These are phyloP conservation scores for Probaryconus sp. DNA, from an alignment of 1,140 invertebrate genomes.

Conservation along the genomic window DNA sequence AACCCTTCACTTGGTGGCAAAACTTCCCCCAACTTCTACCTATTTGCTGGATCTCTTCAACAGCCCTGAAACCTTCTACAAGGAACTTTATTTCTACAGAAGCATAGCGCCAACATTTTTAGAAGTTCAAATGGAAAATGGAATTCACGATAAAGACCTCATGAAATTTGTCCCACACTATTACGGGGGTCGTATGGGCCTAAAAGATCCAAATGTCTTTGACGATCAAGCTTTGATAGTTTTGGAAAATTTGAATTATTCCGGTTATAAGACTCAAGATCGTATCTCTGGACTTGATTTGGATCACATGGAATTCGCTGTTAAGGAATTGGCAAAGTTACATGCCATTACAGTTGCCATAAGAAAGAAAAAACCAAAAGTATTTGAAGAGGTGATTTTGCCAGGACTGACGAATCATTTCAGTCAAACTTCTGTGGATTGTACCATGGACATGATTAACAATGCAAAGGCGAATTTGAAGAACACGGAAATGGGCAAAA, in stretches of 20 bases:
- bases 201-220: conserved; percentile 74
- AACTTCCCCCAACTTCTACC: conserved; percentile 80
- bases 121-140: conserved; percentile 76
- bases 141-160: conserved; percentile 70
- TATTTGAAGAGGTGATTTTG: conserved; percentile 72
- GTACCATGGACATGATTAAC: conserved; percentile 67
- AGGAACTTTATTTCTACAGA: conserved; percentile 80
- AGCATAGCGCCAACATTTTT: conserved; percentile 76
- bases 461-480: conserved; percentile 65
- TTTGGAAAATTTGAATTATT: conserved; percentile 80
- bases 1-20: conserved; percentile 78
- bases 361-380: conserved; percentile 76
- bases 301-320: conserved; percentile 75
- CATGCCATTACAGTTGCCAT: conserved; percentile 80
- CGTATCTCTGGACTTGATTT: conserved; percentile 78
- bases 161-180: conserved; percentile 77
- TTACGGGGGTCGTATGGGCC: conserved; percentile 79
- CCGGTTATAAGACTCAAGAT: conserved; percentile 78
- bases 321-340: conserved; percentile 78
- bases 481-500: conserved; percentile 60
- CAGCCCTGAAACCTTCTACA: conserved; percentile 80
- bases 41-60: conserved; percentile 80
- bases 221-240: conserved; percentile 80
- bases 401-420: conserved; percentile 42
- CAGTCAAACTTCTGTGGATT: conserved; percentile 62